Evolutionary conservation across 2,113 vertebrate species (phyloP).

Genomic region (Galemys pyrenaicus): DNA sequence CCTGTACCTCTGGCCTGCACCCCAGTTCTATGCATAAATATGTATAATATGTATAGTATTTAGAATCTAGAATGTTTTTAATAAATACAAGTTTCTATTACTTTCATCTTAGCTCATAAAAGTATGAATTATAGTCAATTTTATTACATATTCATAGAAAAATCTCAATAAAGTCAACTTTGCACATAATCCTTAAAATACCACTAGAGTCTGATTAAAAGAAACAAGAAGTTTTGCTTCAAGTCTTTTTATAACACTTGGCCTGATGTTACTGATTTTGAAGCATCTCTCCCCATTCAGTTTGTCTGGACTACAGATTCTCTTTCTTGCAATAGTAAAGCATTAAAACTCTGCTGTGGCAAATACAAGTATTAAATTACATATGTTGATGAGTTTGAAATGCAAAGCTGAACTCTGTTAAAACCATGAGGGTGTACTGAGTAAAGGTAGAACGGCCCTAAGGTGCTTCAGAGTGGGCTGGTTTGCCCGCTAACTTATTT

Average conservation of each 20-base stretch:
- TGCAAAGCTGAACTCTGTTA: conserved; percentile 26
- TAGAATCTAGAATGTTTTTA: background rate
- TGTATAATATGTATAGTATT: background rate
- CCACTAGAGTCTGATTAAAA: rapidly evolving
- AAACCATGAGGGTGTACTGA: background rate
- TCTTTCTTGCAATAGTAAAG: background rate
- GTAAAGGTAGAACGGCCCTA: background rate
- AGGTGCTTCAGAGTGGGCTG: background rate
- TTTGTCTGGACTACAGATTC: background rate
- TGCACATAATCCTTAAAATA: background rate
- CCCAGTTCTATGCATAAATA: too few species aligned
- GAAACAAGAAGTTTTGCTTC: background rate
- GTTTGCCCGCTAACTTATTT: background rate
- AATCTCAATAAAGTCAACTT: background rate
- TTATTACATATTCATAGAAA: background rate
- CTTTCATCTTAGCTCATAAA: background rate
- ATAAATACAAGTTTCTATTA: background rate
- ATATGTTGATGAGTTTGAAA: background rate
- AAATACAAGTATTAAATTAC: conserved; percentile 34
- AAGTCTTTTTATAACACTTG: background rate
- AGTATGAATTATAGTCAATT: background rate
- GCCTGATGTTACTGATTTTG: background rate
- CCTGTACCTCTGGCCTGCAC: too few species aligned
- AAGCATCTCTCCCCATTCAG: background rate
- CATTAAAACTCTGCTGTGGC: background rate